Evolutionary conservation across 2,113 vertebrate species (phyloP).

Genomic region (Sturnus vulgaris): DNA sequence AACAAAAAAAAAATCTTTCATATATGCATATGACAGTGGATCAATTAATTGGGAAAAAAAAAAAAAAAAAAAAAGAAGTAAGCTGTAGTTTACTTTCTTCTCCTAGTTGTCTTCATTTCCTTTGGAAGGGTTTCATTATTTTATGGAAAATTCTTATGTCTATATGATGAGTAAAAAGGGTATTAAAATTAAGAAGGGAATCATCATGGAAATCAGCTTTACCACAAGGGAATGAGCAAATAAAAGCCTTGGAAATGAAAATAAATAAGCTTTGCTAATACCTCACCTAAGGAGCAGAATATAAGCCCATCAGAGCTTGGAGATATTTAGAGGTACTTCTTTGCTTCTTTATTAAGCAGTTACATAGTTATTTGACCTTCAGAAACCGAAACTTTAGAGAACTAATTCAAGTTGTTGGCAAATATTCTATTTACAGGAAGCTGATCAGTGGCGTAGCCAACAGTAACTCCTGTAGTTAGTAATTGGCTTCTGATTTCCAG

Average conservation of each 20-base stretch:
- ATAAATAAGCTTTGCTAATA: constrained; percentile 99
- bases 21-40: constrained; percentile 90
- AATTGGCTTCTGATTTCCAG: constrained; percentile 68
- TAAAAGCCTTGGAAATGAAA: constrained; percentile 97
- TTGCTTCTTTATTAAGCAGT: constrained; percentile 84
- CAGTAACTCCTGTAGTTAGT: constrained; percentile 55
- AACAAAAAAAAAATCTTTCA: constrained; percentile 80
- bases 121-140: constrained; percentile 88
- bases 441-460: constrained; percentile 25
- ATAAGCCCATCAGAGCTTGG: constrained; percentile 79
- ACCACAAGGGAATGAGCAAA: constrained; percentile 93
- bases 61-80: constrained; percentile 62
- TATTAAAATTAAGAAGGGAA: constrained; percentile 99
- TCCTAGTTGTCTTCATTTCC: constrained; percentile 85
- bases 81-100: constrained; percentile 88
- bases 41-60: constrained; percentile 94
- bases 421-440: constrained; percentile 68
- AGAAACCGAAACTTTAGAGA: constrained; percentile 75
- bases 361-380: constrained; percentile 90
- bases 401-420: constrained; percentile 72
- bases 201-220: constrained; percentile 97
- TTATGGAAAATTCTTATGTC: constrained; percentile 90
- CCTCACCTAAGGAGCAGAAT: constrained; percentile 93
- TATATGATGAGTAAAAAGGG: constrained; percentile 98
- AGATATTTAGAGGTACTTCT: constrained; percentile 81